A percentile compares a stretch with the other conserved stretches of the same genome.
Evolutionary conservation across 2,113 vertebrate species (phyloP).

Genomic region (Oenanthe melanoleuca): DNA sequence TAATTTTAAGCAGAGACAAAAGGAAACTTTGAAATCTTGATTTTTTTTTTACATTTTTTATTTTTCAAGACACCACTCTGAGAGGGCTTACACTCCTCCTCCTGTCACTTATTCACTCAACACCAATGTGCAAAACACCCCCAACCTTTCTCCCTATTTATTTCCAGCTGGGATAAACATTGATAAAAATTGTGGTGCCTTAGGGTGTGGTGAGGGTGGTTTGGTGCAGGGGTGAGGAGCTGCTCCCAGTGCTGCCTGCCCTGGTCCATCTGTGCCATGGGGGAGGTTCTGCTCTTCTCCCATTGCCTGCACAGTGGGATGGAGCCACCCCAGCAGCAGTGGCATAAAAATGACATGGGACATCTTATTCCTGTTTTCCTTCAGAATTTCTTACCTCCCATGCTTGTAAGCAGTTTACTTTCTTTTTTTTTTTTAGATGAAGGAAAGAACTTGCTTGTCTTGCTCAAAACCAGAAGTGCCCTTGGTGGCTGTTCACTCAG

Average conservation of each 20-base stretch:
- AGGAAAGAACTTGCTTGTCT: neutral
- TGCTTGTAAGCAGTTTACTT: neutral
- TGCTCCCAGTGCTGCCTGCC: neutral
- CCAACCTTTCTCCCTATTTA: neutral
- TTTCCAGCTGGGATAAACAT: neutral
- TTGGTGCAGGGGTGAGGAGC: neutral
- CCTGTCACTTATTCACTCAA: neutral
- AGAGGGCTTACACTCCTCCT: neutral
- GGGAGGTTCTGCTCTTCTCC: neutral
- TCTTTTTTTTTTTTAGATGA: neutral
- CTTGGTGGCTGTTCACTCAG: neutral
- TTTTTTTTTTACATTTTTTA: neutral
- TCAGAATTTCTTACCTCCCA: neutral
- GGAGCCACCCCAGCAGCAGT: fast-evolving
- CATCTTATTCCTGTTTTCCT: neutral
- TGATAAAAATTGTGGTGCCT: fast-evolving
- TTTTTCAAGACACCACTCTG: neutral
- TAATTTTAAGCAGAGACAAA: neutral
- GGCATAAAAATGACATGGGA: fast-evolving
- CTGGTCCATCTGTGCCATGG: fast-evolving
- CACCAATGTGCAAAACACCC: neutral
- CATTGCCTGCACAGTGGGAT: fast-evolving
- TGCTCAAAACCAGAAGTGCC: neutral
- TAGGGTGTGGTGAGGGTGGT: fast-evolving
- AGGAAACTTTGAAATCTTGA: neutral